phyloP scores from a whole-genome alignment of 2,113 vertebrate genomes.

The Neogale vison region DNA sequence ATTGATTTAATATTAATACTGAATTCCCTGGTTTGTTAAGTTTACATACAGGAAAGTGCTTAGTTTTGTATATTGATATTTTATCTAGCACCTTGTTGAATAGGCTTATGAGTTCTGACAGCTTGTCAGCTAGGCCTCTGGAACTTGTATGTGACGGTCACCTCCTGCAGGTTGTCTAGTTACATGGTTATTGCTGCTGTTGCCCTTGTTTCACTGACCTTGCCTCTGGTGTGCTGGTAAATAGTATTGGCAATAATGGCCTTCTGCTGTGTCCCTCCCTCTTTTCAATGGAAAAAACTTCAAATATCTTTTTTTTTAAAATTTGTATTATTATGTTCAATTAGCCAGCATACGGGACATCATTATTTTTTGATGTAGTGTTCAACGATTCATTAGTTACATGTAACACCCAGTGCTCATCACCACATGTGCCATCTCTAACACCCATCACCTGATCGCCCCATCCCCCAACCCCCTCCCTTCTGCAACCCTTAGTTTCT shows the following conservation, averaged over 20 bases:
- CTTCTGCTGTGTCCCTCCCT: neutral
- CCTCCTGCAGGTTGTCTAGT: neutral
- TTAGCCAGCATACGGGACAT: neutral
- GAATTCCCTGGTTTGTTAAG: neutral
- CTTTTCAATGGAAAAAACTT: neutral
- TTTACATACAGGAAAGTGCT: neutral
- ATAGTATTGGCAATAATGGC: neutral
- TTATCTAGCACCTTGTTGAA: neutral
- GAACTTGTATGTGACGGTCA: neutral
- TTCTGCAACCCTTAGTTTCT: no score
- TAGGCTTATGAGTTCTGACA: neutral
- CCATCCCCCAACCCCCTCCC: no score
- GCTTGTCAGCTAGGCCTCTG: neutral
- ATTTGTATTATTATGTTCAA: neutral
- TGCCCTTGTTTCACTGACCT: neutral
- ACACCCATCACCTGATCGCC: no score
- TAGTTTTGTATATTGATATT: neutral
- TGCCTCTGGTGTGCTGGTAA: neutral
- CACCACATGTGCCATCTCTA: no score
- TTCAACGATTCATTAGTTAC: neutral
- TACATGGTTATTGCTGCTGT: neutral
- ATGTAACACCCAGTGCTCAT: no score
- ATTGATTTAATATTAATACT: neutral
- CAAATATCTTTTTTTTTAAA: neutral
- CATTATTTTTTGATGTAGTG: neutral